phyloP scores from a whole-genome alignment of 2,113 vertebrate species.

The Arvicanthis niloticus region DNA sequence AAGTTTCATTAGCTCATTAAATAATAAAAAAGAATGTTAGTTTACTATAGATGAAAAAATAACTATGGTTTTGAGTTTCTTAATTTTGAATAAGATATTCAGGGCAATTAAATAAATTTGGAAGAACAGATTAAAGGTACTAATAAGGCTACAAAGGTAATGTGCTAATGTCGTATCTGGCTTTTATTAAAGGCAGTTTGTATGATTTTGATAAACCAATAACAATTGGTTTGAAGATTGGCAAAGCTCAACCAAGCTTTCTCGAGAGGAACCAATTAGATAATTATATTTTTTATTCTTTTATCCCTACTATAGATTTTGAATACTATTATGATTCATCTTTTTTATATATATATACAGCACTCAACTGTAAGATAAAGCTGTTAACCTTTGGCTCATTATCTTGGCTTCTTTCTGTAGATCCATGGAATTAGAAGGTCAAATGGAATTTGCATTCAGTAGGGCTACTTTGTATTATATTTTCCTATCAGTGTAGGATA shows the following conservation, averaged over 20 bases:
- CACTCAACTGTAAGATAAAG: not conserved
- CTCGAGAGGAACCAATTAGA: not conserved
- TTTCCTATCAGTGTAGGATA: not conserved
- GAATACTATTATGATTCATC: not conserved
- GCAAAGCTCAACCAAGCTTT: not conserved
- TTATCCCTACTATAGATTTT: not conserved
- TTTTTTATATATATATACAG: not conserved
- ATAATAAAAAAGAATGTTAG: not conserved
- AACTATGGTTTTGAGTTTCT: not conserved
- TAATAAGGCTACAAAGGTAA: not conserved
- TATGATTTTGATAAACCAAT: constrained; percentile 19
- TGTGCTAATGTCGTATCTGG: not conserved
- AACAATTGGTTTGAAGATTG: constrained; percentile 8
- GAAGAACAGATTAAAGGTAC: not conserved
- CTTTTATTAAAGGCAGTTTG: not conserved
- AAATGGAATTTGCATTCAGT: not conserved
- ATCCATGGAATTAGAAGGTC: not conserved
- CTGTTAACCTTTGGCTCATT: not conserved
- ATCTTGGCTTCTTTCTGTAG: not conserved
- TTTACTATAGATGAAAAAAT: not conserved
- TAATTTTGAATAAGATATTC: constrained; percentile 1
- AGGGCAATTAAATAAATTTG: constrained; percentile 30
- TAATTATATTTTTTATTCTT: constrained; percentile 4
- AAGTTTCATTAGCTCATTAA: not conserved
- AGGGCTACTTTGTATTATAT: not conserved